Evolutionary conservation across 53 echinoderm and acorn worm species (phyloP), one percentile per base, ranked within the genome.

Genomic region (Holothuria leucospilota): DNA sequence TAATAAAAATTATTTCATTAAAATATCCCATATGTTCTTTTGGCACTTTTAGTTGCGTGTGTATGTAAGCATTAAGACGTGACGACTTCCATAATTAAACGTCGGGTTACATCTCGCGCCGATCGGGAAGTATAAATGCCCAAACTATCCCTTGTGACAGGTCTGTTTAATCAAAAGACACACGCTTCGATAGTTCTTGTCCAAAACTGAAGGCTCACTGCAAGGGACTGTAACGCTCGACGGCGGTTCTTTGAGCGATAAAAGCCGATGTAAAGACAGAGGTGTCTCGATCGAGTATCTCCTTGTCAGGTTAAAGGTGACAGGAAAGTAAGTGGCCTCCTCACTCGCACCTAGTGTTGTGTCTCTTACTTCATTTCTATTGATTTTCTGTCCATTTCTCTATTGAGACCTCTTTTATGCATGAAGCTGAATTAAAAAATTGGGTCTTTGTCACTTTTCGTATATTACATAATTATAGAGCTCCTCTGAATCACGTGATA

Each of bases 61-160:
- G 75, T 75, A 75, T 75, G 75, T 52, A 75, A 75, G 75, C 75
- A 75, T 75, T 75, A 75, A 75, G 75, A 49, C 75, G 51, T 75
- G 75, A 75, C 75, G 75, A 46, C 15, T 52, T 20, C 51, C 51
- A 24, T 75, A 75, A 75, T 75, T 75, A 49, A 75, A 75, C 75
- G 75, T 51, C 75, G 51, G 75, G 39, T 75, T 75, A 75, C 75
- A 75, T 75, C 49, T 75, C 75, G 52, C 75, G 52, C 56, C 51
- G 75, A 75, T 51, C 26, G 52, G 49, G 51, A 75, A 52, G 49
- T 75, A 75, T 75, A 49, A 75, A 46, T 75, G 75, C 75, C 41
- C 51, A 75, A 75, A 75, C 75, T 75, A 49, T 75, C 75, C 75
- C 75, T 39, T 49, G 75, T 75, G 75, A 75, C 75, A 75, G 75